Conservation (phyloP, 2,797 vertebrate genomes). For the Mionectes olivaceus region DNA sequence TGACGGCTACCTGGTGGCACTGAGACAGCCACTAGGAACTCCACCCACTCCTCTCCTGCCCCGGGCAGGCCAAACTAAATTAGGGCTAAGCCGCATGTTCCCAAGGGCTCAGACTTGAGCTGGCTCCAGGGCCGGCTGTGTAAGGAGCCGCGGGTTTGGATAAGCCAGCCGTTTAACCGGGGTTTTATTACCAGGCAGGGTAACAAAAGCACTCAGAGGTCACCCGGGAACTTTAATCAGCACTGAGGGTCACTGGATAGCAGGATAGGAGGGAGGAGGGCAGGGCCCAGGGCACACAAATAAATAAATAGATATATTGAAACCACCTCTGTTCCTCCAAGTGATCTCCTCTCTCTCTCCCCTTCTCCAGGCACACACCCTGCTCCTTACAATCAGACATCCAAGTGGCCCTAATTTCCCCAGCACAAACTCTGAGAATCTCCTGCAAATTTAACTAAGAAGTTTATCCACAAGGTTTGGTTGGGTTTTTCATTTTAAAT, state of each 20-base stretch:
- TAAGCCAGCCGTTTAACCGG: constrained; percentile 73
- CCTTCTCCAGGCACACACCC: neutral
- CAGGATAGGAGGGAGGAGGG: constrained; percentile 73
- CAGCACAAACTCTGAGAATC: constrained; percentile 65
- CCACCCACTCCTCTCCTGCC: neutral
- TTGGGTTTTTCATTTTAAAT: neutral
- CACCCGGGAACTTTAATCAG: constrained; percentile 87
- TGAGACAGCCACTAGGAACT: neutral
- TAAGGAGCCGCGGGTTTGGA: constrained; percentile 67
- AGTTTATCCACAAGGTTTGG: constrained; percentile 65
- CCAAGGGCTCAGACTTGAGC: constrained; percentile 39
- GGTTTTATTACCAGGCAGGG: constrained; percentile 83
- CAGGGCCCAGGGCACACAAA: constrained; percentile 62
- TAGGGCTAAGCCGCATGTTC: neutral
- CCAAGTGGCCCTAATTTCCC: constrained; percentile 55
- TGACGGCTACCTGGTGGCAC: neutral
- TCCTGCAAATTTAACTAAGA: constrained; percentile 71
- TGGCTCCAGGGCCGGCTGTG: constrained; percentile 47
- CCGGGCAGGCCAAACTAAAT: neutral
- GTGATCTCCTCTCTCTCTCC: neutral
- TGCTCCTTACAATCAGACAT: constrained; percentile 65
- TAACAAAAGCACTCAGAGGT: constrained; percentile 85
- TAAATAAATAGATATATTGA: constrained; percentile 70
- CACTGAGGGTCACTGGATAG: constrained; percentile 88
- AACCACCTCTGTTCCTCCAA: neutral